Percentiles rank a stretch among this genome's conserved stretches.
Evolutionary conservation across 2,888 invertebrate species (phyloP).

Genomic region (Hofmannophila pseudospretella): DNA sequence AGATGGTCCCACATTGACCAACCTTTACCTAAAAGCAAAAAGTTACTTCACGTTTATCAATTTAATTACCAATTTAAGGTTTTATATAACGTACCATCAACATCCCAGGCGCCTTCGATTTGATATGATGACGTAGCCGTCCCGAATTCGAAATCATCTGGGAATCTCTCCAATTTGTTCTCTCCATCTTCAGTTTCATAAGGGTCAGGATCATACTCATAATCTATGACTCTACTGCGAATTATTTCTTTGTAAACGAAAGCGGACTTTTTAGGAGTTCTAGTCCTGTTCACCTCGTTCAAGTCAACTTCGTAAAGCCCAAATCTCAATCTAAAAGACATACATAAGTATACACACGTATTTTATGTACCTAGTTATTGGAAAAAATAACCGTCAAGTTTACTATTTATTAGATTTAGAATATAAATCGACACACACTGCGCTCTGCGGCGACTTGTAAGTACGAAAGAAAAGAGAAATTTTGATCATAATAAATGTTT

Average conservation of each 20-base stretch:
- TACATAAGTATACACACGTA: constrained; percentile 24
- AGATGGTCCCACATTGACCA: constrained; percentile 78
- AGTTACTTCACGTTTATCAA: background rate
- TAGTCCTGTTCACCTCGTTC: constrained; percentile 62
- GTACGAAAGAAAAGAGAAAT: too few relatives aligned
- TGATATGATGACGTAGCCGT: constrained; percentile 24
- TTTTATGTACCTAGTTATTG: too few relatives aligned
- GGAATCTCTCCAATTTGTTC: constrained; percentile 12
- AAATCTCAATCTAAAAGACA: constrained; percentile 63
- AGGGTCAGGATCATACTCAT: constrained; percentile 24
- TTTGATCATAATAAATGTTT: too few relatives aligned
- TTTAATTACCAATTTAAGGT: background rate
- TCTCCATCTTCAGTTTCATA: background rate
- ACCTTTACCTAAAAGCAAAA: constrained; percentile 65
- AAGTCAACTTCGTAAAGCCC: constrained; percentile 79
- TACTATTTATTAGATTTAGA: too few relatives aligned
- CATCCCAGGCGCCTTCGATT: constrained; percentile 25
- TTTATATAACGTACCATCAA: constrained; percentile 21
- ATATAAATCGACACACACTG: too few relatives aligned
- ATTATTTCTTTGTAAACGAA: constrained; percentile 66
- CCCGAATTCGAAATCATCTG: constrained; percentile 22
- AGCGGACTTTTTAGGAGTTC: constrained; percentile 78
- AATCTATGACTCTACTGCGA: constrained; percentile 35
- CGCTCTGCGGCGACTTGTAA: too few relatives aligned
- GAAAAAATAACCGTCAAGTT: too few relatives aligned